These are phyloP conservation scores for Arrhamphus sclerolepis DNA, from an alignment of 2,797 vertebrate species.

Conservation along the genomic window DNA sequence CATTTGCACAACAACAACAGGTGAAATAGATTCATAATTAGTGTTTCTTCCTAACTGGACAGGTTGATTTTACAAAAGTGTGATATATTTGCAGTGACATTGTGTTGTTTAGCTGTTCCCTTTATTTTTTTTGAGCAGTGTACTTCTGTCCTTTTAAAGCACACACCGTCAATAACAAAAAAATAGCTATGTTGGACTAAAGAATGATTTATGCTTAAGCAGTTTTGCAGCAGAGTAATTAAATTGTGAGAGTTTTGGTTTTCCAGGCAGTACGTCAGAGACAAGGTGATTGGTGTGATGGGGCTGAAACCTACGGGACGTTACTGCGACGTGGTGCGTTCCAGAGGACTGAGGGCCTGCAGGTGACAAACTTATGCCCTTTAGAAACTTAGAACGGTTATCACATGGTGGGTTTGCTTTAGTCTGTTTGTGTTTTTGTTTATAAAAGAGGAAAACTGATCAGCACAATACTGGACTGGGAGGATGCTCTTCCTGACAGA, in stretches of 20 bases:
- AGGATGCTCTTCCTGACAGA: slow-evolving; percentile 90
- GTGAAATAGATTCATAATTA: too few species aligned
- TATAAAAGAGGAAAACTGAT: slow-evolving; percentile 88
- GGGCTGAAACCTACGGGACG: slow-evolving; percentile 94
- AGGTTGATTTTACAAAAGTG: too few species aligned
- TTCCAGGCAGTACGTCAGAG: slow-evolving; percentile 91
- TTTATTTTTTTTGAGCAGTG: too few species aligned
- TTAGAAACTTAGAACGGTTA: background rate
- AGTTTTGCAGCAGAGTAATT: background rate
- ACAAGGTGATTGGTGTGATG: slow-evolving; percentile 93
- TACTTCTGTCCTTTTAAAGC: too few species aligned
- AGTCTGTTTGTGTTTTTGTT: background rate
- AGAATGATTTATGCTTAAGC: slow-evolving; percentile 2
- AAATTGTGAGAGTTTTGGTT: too few species aligned
- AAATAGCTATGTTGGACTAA: background rate
- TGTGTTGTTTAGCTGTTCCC: too few species aligned
- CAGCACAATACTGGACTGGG: slow-evolving; percentile 97
- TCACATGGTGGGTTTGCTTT: background rate
- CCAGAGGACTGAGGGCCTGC: slow-evolving; percentile 91
- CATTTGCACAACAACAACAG: too few species aligned
- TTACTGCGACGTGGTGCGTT: slow-evolving; percentile 89
- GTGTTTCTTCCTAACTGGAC: too few species aligned
- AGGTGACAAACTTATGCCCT: slow-evolving; percentile 77
- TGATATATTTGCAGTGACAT: too few species aligned
- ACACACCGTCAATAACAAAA: too few species aligned